These are phyloP conservation scores for Eulemur coronatus DNA, from an alignment of 2,797 vertebrate genomes.

Conservation along the genomic window DNA sequence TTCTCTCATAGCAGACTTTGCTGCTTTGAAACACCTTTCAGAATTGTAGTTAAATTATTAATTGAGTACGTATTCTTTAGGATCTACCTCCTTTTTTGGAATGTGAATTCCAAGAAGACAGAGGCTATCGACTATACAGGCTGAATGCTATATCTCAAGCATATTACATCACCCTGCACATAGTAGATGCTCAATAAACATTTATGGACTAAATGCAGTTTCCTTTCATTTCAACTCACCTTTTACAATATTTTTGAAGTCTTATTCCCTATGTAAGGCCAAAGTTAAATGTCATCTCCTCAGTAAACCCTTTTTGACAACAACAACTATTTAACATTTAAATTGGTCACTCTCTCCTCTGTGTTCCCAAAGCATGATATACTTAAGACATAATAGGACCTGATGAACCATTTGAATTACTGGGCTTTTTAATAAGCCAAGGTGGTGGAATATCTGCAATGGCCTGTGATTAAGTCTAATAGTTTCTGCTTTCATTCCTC, in stretches of 20 bases:
- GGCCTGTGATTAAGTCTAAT: background rate
- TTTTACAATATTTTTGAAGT: slow-evolving; percentile 32
- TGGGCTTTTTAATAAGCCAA: background rate
- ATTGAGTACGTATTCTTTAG: background rate
- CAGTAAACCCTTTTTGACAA: background rate
- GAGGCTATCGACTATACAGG: background rate
- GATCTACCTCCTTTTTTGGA: background rate
- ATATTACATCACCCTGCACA: background rate
- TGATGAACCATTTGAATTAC: background rate
- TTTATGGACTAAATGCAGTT: background rate
- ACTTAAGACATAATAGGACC: background rate
- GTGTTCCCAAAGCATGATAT: background rate
- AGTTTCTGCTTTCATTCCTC: background rate
- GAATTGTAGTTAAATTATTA: background rate
- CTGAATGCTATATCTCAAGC: background rate
- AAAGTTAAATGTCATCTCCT: slow-evolving; percentile 31
- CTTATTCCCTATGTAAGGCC: background rate
- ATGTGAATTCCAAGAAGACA: slow-evolving; percentile 25
- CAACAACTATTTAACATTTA: background rate
- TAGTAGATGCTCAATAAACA: background rate
- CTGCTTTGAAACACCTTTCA: background rate
- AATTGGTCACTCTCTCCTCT: background rate
- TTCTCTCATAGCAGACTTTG: background rate
- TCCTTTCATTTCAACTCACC: background rate
- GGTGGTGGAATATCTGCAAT: background rate